A percentile compares a stretch with the other conserved stretches of the same genome.
Conservation (phyloP, 2,888 invertebrate species). For the Parochlus steinenii region DNA sequence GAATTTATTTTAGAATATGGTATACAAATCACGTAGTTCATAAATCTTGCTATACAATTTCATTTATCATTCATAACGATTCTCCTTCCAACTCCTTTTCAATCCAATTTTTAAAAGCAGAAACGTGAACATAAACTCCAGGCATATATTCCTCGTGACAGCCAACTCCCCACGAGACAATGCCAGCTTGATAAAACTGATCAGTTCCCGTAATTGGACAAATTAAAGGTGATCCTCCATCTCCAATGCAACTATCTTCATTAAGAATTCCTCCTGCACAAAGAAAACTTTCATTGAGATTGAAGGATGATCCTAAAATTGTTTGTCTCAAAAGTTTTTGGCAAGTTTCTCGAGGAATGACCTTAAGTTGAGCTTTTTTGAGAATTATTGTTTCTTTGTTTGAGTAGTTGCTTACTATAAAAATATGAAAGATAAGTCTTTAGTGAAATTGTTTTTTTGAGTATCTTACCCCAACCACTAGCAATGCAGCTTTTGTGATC, state of each 20-base stretch:
- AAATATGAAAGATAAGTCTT: background rate
- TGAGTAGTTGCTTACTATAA: conserved; percentile 35
- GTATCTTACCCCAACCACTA: conserved; percentile 56
- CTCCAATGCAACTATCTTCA: conserved; percentile 51
- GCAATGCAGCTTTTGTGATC: conserved; percentile 43
- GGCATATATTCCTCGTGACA: conserved; percentile 44
- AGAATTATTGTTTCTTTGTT: conserved; percentile 47
- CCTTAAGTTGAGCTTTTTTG: conserved; percentile 47
- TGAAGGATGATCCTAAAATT: conserved; percentile 42
- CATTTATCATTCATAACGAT: no score
- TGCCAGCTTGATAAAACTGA: conserved; percentile 39
- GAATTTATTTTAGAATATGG: no score
- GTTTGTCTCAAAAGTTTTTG: conserved; percentile 36
- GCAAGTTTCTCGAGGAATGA: conserved; percentile 34
- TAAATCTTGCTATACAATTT: no score
- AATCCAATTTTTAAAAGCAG: conserved; percentile 44
- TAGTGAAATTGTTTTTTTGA: no score
- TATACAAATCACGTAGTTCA: no score
- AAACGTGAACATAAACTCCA: conserved; percentile 52
- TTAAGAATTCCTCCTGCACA: conserved; percentile 56
- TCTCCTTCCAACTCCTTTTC: no score
- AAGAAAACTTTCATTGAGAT: conserved; percentile 45
- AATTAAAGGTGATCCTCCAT: conserved; percentile 55
- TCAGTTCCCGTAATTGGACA: conserved; percentile 39
- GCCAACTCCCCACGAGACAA: conserved; percentile 54